Conservation (phyloP, 2,888 invertebrate species). For the Euproctis similis region DNA sequence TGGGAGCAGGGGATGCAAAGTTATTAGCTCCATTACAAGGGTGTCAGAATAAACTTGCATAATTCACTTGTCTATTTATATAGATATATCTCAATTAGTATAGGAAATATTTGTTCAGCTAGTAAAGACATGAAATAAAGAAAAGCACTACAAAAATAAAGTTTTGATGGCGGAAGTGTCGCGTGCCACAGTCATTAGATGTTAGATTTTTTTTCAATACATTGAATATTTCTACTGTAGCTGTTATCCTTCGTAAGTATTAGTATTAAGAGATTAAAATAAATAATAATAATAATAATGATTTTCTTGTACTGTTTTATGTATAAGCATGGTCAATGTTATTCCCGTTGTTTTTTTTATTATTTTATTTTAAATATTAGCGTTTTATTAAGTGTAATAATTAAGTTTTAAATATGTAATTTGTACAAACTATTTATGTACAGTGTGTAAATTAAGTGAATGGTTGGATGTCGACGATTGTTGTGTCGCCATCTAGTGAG, state of each 20-base stretch:
- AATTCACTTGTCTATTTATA: too few relatives aligned
- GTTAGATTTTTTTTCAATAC: slow-evolving; percentile 43
- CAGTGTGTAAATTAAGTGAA: slow-evolving; percentile 48
- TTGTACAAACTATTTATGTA: slow-evolving; percentile 73
- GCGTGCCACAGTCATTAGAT: slow-evolving; percentile 69
- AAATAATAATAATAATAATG: too few relatives aligned
- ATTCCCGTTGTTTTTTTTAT: slow-evolving; percentile 72
- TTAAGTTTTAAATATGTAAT: slow-evolving; percentile 49
- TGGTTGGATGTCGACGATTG: slow-evolving; percentile 26
- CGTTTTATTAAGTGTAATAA: slow-evolving; percentile 45
- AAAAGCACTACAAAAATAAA: too few relatives aligned
- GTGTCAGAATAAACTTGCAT: too few relatives aligned
- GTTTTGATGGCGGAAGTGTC: slow-evolving; percentile 56
- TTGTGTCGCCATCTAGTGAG: slow-evolving; percentile 24
- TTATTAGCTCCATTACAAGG: too few relatives aligned
- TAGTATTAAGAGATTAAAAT: slow-evolving; percentile 59
- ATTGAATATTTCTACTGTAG: slow-evolving; percentile 59
- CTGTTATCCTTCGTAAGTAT: slow-evolving; percentile 50
- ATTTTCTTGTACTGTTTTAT: slow-evolving; percentile 67
- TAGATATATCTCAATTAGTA: too few relatives aligned
- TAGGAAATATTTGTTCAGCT: too few relatives aligned
- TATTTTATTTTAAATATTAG: too few relatives aligned
- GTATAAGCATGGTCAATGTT: slow-evolving; percentile 71
- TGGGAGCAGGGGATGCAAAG: too few relatives aligned
- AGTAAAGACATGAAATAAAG: too few relatives aligned